Base-by-base conservation (phyloP, 2,113 vertebrate species). In the Pomatostomus ruficeps region DNA sequence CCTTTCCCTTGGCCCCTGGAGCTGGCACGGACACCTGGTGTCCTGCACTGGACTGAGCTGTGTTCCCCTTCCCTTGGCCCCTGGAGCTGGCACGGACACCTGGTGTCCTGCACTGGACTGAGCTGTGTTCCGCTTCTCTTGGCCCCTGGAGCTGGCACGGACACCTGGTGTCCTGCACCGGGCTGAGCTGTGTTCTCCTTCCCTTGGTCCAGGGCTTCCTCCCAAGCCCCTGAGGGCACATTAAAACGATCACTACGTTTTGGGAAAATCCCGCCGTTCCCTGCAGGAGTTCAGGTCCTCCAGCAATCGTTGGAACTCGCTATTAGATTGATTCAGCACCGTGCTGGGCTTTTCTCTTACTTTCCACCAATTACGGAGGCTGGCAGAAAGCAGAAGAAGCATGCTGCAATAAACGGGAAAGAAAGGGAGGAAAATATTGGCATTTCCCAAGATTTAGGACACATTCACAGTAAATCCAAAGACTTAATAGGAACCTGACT, bases 381-480 rank as follows among this genome's bases (percentile, higher is more conserved):
- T 82, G 78, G 13, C 63, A 80, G 71, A 73, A 86, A 92, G 63
- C 57, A 87, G 94, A 15, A 89, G 84, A 52, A 70, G 71, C 73
- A 61, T 74, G 66, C 79, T 82, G 57, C 26, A 93, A 29, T 85
- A 96, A 88, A 61, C 87, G 48, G 63, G 78, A 46, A 83, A 67
- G 62, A 46, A 94, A 91, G 35, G 36, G 74, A 67, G 51, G 85
- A 74, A 93, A 91, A 95, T 85, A 95, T 88, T 90, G 94, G 75
- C 66, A 76, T 93, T 97, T 96, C 40, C 72, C 77, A 85, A 80
- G 93, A 96, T 94, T 87, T 86, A 92, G 31, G 66, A 26, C 63
- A 77, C 48, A 40, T 71, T 57, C 94, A 79, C 81, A 88, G 91
- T 87, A 75, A 97, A 97, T 95, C 87, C 90, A 59, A 88, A 88